Conservation (phyloP, 2,113 vertebrate species). For the Chaenogobius annularis region DNA sequence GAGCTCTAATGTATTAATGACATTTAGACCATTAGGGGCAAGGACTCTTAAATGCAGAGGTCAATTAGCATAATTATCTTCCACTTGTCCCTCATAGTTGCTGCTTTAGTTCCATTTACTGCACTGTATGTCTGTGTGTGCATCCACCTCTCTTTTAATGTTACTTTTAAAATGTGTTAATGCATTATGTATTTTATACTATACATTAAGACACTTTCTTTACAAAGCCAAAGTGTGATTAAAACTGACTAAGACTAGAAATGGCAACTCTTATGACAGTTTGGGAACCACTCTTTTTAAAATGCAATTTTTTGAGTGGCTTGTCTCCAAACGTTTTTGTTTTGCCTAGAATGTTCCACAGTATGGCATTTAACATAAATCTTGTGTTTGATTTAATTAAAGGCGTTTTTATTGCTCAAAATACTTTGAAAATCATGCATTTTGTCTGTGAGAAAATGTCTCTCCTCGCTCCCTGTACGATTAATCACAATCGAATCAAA, state of each 20-base stretch:
- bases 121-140: constrained; percentile 11
- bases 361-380: too few relatives aligned
- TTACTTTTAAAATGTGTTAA: background rate
- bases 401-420: background rate
- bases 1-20: constrained; percentile 32
- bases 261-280: background rate
- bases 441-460: background rate
- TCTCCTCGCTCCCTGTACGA: too few relatives aligned
- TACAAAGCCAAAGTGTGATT: background rate
- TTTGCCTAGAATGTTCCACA: background rate
- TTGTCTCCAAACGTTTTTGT: too few relatives aligned
- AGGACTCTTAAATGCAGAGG: constrained; percentile 55
- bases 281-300: background rate
- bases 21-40: constrained; percentile 44
- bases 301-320: background rate
- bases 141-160: background rate
- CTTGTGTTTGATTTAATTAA: background rate
- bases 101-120: background rate
- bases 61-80: constrained; percentile 55
- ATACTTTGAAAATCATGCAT: background rate
- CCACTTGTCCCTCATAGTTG: constrained; percentile 29
- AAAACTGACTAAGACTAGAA: background rate
- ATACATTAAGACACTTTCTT: too few relatives aligned
- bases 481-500: too few relatives aligned
- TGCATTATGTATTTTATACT: too few relatives aligned